A percentile compares a stretch with the other conserved stretches of the same genome.
phyloP scores from a whole-genome alignment of 2,797 vertebrate species.

The Amphiprion clarkii region DNA sequence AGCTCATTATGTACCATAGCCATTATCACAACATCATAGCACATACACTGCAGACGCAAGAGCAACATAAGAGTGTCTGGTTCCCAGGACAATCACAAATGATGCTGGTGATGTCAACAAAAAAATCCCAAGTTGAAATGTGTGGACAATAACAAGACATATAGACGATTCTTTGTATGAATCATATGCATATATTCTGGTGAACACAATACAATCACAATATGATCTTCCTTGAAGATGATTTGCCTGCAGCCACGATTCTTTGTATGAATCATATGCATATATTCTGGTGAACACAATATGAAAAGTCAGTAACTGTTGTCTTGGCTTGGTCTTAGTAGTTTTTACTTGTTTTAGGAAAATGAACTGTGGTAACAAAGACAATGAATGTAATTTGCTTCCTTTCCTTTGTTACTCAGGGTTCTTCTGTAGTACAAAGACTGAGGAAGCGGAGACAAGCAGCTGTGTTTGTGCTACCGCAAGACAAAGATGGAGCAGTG shows the following conservation, averaged over 20 bases:
- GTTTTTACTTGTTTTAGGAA: constrained; percentile 3
- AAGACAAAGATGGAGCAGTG: neutral
- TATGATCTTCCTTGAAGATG: too few relatives aligned
- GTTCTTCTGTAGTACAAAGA: neutral
- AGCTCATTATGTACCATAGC: neutral
- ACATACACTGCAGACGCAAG: neutral
- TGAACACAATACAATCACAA: neutral
- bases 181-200: neutral
- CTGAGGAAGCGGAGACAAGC: neutral
- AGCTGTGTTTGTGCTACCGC: constrained; percentile 10
- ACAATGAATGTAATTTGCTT: neutral
- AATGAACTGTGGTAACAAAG: neutral
- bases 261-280: too few relatives aligned
- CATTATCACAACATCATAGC: neutral
- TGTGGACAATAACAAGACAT: neutral
- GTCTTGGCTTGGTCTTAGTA: neutral
- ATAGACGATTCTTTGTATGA: neutral
- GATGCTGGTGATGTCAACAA: constrained; percentile 14
- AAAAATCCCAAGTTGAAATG: constrained; percentile 8
- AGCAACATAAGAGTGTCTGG: constrained; percentile 9
- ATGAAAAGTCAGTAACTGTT: neutral
- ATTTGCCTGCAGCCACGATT: too few relatives aligned
- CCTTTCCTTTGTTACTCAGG: neutral
- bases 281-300: neutral
- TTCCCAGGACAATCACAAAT: constrained; percentile 17